Percentiles rank a stretch among this genome's conserved stretches.
Conservation (phyloP, 2,113 vertebrate species). For the Centropristis striata region DNA sequence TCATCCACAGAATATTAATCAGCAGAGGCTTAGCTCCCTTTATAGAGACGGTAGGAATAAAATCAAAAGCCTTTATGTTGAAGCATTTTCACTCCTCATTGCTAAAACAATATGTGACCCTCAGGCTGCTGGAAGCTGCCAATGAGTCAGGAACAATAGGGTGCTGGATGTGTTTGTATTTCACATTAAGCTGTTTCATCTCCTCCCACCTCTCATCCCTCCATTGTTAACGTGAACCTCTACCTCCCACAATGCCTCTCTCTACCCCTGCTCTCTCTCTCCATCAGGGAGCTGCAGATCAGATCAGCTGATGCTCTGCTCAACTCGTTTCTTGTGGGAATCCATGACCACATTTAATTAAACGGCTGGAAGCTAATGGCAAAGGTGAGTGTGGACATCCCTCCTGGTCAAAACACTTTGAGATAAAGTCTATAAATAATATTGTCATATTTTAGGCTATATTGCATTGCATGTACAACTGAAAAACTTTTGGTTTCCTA, state of each 20-base stretch:
- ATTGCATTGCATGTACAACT: neutral
- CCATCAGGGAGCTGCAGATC: conserved; percentile 61
- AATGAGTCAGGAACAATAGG: conserved; percentile 51
- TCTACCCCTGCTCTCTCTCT: conserved; percentile 25
- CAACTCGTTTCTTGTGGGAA: conserved; percentile 69
- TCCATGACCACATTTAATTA: conserved; percentile 74
- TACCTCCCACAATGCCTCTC: conserved; percentile 50
- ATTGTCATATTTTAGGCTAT: too few species aligned
- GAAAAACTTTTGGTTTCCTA: neutral
- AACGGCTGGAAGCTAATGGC: conserved; percentile 66
- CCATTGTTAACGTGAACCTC: conserved; percentile 55
- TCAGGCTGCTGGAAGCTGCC: conserved; percentile 45
- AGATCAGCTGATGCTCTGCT: conserved; percentile 65
- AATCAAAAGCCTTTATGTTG: conserved; percentile 24
- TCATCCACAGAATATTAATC: neutral
- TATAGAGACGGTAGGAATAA: conserved; percentile 1
- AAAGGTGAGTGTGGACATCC: conserved; percentile 28
- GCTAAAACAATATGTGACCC: conserved; percentile 38
- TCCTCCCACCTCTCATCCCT: conserved; percentile 52
- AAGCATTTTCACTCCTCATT: conserved; percentile 19
- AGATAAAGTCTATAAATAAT: too few species aligned
- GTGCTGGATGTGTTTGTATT: conserved; percentile 42
- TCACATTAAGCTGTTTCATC: conserved; percentile 56
- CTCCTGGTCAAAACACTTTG: conserved; percentile 28
- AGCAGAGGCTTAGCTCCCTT: neutral